phyloP scores from a whole-genome alignment of 2,888 invertebrate genomes.

The Rhagophthalmus giganteus region DNA sequence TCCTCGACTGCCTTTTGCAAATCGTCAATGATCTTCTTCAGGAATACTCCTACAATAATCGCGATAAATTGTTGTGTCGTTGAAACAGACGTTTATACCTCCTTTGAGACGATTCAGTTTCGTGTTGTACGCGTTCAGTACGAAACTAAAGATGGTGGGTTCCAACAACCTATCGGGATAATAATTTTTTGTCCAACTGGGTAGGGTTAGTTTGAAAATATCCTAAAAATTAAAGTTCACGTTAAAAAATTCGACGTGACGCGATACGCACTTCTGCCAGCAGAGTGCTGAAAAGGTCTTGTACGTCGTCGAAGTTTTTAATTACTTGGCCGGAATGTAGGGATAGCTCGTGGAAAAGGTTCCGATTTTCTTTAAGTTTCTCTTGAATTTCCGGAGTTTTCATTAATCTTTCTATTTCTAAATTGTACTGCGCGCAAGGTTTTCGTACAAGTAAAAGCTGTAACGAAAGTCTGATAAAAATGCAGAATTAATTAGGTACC shows the following conservation, averaged over 20 bases:
- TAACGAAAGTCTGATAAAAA: slow-evolving; percentile 18
- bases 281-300: slow-evolving; percentile 67
- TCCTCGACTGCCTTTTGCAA: slow-evolving; percentile 60
- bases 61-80: too few relatives aligned
- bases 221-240: slow-evolving; percentile 47
- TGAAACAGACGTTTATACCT: slow-evolving; percentile 47
- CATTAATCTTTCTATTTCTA: slow-evolving; percentile 59
- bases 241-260: too few relatives aligned
- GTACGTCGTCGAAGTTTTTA: slow-evolving; percentile 63
- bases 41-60: slow-evolving; percentile 59
- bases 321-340: slow-evolving; percentile 61
- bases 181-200: slow-evolving; percentile 63
- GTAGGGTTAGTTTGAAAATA: slow-evolving; percentile 62
- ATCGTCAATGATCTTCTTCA: slow-evolving; percentile 64
- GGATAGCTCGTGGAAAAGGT: slow-evolving; percentile 59
- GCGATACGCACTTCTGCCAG: slow-evolving; percentile 64
- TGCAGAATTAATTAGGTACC: background rate
- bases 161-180: slow-evolving; percentile 62
- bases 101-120: slow-evolving; percentile 64
- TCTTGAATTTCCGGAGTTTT: slow-evolving; percentile 52
- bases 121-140: slow-evolving; percentile 62
- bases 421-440: slow-evolving; percentile 65
- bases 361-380: slow-evolving; percentile 55
- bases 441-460: slow-evolving; percentile 66
- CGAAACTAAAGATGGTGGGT: slow-evolving; percentile 61